These are phyloP conservation scores for Meiosimyza decipiens DNA, from an alignment of 2,888 invertebrate species.

Conservation along the genomic window DNA sequence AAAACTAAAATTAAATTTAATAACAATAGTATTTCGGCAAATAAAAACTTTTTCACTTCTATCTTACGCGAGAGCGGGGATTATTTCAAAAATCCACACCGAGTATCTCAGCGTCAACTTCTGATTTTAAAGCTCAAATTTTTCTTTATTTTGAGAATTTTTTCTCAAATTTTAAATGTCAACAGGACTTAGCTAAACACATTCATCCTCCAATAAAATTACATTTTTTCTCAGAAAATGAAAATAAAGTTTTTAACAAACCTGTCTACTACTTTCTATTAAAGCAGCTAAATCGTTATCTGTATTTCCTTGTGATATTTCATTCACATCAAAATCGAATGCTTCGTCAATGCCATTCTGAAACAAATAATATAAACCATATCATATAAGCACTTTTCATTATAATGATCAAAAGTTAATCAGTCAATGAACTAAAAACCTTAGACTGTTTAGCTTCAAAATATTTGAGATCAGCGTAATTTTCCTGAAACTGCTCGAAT, in stretches of 20 bases:
- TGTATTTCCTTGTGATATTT: slow-evolving; percentile 49
- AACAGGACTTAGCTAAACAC: too few relatives aligned
- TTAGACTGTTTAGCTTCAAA: slow-evolving; percentile 82
- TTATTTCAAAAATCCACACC: too few relatives aligned
- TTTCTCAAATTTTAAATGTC: too few relatives aligned
- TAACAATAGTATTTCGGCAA: neutral
- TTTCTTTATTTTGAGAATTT: too few relatives aligned
- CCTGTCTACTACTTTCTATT: slow-evolving; percentile 59
- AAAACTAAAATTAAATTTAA: slow-evolving; percentile 44
- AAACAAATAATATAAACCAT: slow-evolving; percentile 6
- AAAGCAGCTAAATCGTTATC: slow-evolving; percentile 58
- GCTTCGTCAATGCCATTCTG: slow-evolving; percentile 57
- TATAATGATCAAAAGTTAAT: neutral
- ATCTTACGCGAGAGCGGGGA: too few relatives aligned
- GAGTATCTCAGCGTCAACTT: too few relatives aligned
- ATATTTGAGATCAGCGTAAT: slow-evolving; percentile 84
- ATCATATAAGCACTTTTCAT: neutral
- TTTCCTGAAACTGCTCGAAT: slow-evolving; percentile 79
- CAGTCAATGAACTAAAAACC: slow-evolving; percentile 60
- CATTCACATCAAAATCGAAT: slow-evolving; percentile 58
- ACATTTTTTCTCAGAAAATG: neutral
- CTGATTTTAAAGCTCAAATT: too few relatives aligned
- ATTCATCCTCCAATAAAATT: neutral
- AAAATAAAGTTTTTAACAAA: slow-evolving; percentile 39
- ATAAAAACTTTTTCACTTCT: too few relatives aligned